Percentiles rank a stretch among this genome's conserved stretches.
phyloP scores from a whole-genome alignment of 2,797 vertebrate genomes.

The Sitta carolinensis region DNA sequence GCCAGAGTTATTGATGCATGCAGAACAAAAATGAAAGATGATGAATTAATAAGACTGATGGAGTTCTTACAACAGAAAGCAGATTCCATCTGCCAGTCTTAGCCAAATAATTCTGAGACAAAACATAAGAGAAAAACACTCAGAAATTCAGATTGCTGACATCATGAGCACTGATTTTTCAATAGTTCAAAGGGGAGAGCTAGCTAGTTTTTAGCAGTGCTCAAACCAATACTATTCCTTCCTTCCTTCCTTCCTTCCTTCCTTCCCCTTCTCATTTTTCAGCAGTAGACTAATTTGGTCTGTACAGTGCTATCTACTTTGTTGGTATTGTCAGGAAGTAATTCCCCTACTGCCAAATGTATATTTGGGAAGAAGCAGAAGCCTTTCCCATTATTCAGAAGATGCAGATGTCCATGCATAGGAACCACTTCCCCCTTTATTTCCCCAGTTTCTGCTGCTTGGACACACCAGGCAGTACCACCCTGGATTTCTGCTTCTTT shows the following conservation, averaged over 20 bases:
- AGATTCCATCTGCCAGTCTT: not conserved
- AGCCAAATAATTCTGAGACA: not conserved
- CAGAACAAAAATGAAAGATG: slow-evolving; percentile 1
- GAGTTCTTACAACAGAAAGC: not conserved
- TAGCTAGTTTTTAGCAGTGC: not conserved
- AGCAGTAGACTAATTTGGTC: not conserved
- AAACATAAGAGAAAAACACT: not conserved
- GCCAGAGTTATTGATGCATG: not conserved
- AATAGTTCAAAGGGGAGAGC: not conserved
- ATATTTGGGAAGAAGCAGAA: not conserved
- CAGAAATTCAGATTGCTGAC: not conserved
- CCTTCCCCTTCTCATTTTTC: not conserved
- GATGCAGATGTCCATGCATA: not conserved
- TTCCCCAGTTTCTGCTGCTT: not conserved
- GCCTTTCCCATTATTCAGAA: not conserved
- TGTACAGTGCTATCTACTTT: not conserved
- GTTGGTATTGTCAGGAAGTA: not conserved
- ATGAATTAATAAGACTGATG: not conserved
- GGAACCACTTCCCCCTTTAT: not conserved
- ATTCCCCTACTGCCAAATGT: not conserved
- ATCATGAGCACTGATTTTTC: not conserved
- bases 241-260: not conserved
- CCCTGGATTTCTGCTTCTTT: not conserved
- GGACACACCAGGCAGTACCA: not conserved
- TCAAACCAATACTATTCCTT: not conserved